Evolutionary conservation across 23 tunicate genomes (phyloP), one percentile per base, ranked within the genome.

Genomic region (Halocynthia roretzi): DNA sequence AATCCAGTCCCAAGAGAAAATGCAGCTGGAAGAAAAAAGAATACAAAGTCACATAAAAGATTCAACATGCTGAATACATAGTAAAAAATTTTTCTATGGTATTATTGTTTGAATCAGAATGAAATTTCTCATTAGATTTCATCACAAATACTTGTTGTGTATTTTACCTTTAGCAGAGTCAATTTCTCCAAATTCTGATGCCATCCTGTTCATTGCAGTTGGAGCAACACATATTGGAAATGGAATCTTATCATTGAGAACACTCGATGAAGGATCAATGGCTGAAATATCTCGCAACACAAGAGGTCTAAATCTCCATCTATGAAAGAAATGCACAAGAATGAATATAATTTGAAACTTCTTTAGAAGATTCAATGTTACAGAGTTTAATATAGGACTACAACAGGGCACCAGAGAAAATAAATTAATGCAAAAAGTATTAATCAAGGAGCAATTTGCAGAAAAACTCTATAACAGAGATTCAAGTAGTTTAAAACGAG

Each of bases 121-220:
- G 44, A 31, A 31, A 31, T 31, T 31, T 31, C 44, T 2, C 4
- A 31, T 31, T 31, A 31, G 1, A 31, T 31, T 31, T 31, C 44
- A 31, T 31, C 44, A 31, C 2, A 31, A 31, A 31, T 60, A 15
- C n/a, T 60, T 60, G 17, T 60, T 15, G n/a, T 68, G 14, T 17
- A 68, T 5, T 12, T 12, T 11, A 85, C 89, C 84, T 65, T 80
- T 83, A 15, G 83, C 88, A 20, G 67, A 83, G 58, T 87, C 88
- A 71, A 82, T 51, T 79, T 88, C 95, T 4, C 95, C 95, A 49
- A 5, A 7, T 9, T 58, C 49, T 21, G 87, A 83, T 48, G 95
- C 95, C 88, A 88, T 73, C 67, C 70, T 83, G 63, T 88, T 84
- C 88, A 88, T 84, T 7, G 95, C 87, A 64, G 95, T 88, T 8